Conservation (phyloP, 2,797 vertebrate species). For the Tympanoctomys barrerae region DNA sequence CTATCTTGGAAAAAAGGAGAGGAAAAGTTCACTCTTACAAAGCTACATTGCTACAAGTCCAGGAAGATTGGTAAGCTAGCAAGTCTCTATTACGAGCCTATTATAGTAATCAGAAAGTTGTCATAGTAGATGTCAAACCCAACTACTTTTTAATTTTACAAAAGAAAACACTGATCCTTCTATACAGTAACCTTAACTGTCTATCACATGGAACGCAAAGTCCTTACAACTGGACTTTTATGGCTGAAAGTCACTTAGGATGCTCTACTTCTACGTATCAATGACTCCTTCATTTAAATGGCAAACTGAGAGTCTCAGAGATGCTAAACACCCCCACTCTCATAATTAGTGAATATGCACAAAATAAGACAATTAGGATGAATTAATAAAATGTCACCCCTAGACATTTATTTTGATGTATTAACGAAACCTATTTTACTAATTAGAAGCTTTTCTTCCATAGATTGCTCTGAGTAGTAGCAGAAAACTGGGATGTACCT, state of each 20-base stretch:
- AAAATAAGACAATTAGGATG: neutral
- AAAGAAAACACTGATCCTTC: neutral
- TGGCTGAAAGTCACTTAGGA: conserved; percentile 31
- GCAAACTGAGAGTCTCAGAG: conserved; percentile 32
- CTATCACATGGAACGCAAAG: neutral
- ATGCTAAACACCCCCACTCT: neutral
- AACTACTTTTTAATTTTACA: conserved; percentile 4
- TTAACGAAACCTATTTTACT: conserved; percentile 60
- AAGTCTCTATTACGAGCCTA: conserved; percentile 14
- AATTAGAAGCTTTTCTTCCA: conserved; percentile 80
- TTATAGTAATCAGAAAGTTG: conserved; percentile 24
- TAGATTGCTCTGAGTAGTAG: conserved; percentile 77
- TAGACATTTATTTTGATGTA: conserved; percentile 75
- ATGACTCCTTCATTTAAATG: conserved; percentile 52
- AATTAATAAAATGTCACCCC: neutral
- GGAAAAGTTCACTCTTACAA: neutral
- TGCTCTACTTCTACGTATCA: neutral
- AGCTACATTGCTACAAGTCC: neutral
- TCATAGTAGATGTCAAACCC: neutral
- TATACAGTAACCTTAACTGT: neutral
- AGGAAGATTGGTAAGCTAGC: conserved; percentile 13
- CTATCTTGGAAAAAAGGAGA: neutral
- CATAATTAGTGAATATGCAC: conserved; percentile 65
- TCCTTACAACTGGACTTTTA: neutral
- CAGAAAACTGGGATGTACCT: conserved; percentile 78